Evolutionary conservation across 1,140 invertebrate genomes (phyloP).

Genomic region (Trinorchestia longiramus): DNA sequence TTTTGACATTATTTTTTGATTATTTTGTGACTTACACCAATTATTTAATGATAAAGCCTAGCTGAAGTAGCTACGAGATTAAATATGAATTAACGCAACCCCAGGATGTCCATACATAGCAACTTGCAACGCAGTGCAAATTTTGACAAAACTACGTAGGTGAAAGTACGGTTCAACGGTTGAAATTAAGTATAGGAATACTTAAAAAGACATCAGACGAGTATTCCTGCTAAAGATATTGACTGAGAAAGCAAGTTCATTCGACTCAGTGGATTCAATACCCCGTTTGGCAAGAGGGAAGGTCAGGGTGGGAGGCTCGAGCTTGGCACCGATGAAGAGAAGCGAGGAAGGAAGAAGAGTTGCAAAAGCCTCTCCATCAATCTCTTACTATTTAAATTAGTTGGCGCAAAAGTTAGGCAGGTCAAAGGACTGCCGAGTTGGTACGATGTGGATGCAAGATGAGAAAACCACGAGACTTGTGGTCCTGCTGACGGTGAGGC

Average conservation of each 20-base stretch:
- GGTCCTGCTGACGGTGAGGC: neutral
- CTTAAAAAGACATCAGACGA: neutral
- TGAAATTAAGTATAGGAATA: neutral
- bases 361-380: constrained; percentile 14
- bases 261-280: neutral
- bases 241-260: neutral
- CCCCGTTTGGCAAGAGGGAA: neutral
- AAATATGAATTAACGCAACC: too few relatives aligned
- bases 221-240: neutral
- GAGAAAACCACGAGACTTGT: neutral
- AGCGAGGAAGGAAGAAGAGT: neutral
- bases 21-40: too few relatives aligned
- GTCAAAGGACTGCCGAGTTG: constrained; percentile 48
- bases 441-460: constrained; percentile 31
- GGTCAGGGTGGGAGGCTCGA: neutral
- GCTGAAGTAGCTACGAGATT: too few relatives aligned
- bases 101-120: too few relatives aligned
- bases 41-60: too few relatives aligned
- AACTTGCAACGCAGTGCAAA: neutral
- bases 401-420: constrained; percentile 50
- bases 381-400: constrained; percentile 53
- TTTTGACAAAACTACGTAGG: neutral
- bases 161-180: neutral
- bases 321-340: constrained; percentile 32
- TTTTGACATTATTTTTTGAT: too few relatives aligned